Conservation (phyloP, 2,113 vertebrate genomes). For the Leptocoma aspasia region DNA sequence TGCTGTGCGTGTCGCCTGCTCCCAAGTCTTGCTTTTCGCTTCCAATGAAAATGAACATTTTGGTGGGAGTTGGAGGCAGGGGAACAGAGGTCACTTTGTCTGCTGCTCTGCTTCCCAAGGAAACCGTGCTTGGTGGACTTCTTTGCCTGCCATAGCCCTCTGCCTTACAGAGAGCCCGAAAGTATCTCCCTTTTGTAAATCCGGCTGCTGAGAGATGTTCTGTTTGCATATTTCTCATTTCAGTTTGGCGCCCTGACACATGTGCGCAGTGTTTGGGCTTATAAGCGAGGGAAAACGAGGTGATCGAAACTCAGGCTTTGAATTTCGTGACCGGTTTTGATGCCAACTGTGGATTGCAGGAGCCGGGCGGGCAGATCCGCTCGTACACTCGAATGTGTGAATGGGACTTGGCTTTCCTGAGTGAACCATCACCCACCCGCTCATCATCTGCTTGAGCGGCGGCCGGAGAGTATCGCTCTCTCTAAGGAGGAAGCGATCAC, state of each 20-base stretch:
- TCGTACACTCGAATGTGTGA: background rate
- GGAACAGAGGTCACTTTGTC: conserved; percentile 66
- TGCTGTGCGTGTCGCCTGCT: background rate
- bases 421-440: background rate
- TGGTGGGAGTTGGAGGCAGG: conserved; percentile 23
- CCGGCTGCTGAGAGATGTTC: background rate
- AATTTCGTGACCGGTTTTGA: background rate
- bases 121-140: background rate
- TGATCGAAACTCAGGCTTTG: background rate
- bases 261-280: background rate
- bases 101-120: background rate
- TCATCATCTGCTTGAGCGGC: background rate
- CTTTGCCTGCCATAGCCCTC: background rate
- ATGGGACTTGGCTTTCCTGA: background rate
- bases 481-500: background rate
- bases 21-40: conserved; percentile 21
- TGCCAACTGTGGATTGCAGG: background rate
- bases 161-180: background rate
- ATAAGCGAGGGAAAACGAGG: background rate
- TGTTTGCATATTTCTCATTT: background rate
- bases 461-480: background rate
- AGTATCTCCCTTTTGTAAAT: background rate
- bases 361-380: background rate
- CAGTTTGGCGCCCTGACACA: background rate
- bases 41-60: conserved; percentile 52